Percentiles rank a stretch among this genome's conserved stretches.
Evolutionary conservation across 2,113 vertebrate species (phyloP).

Genomic region (Chaenocephalus aceratus): DNA sequence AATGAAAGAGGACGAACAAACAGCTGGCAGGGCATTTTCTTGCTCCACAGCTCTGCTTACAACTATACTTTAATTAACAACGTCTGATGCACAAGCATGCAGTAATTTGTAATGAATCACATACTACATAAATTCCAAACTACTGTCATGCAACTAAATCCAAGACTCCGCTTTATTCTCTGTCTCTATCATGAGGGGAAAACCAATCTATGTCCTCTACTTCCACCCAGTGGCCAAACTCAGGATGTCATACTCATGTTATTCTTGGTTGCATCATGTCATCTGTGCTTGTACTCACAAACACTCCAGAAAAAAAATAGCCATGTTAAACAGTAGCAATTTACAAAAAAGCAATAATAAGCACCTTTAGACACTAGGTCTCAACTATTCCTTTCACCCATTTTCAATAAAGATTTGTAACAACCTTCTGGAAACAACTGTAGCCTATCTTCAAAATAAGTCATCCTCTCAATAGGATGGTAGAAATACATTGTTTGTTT

Average conservation of each 20-base stretch:
- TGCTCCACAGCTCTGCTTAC: slow-evolving; percentile 50
- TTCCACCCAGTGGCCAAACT: slow-evolving; percentile 71
- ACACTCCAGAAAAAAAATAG: background rate
- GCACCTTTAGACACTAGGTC: background rate
- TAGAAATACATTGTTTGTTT: background rate
- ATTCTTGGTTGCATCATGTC: background rate
- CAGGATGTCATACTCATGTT: slow-evolving; percentile 6
- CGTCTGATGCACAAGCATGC: slow-evolving; percentile 44
- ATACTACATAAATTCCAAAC: slow-evolving; percentile 53
- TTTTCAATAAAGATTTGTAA: background rate
- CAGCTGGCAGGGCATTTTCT: slow-evolving; percentile 67
- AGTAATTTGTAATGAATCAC: slow-evolving; percentile 50
- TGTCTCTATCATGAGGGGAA: background rate
- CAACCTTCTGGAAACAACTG: background rate
- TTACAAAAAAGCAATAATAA: background rate
- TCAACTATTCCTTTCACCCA: background rate
- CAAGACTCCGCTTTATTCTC: background rate
- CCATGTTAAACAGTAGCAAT: background rate
- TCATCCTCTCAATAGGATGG: background rate
- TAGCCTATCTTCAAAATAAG: background rate
- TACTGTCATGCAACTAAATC: slow-evolving; percentile 39
- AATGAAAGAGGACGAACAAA: slow-evolving; percentile 70
- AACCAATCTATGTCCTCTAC: slow-evolving; percentile 53
- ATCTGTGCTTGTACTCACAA: background rate
- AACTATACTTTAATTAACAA: slow-evolving; percentile 58